Evolutionary conservation across 2,113 vertebrate species (phyloP).

Genomic region (Tyrannus savana): DNA sequence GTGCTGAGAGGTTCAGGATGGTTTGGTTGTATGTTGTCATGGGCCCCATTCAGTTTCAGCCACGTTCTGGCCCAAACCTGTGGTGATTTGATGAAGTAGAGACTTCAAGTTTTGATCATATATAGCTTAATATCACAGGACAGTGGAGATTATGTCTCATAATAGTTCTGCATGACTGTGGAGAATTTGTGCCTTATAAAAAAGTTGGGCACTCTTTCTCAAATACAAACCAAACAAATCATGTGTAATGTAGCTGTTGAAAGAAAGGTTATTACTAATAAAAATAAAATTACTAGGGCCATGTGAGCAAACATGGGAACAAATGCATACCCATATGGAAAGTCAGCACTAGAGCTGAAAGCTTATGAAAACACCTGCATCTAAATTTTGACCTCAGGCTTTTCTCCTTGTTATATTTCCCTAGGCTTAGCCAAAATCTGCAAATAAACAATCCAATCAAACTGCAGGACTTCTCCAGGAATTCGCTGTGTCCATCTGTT

Average conservation of each 20-base stretch:
- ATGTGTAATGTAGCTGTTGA: background rate
- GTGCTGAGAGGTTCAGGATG: background rate
- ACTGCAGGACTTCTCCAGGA: slow-evolving; percentile 59
- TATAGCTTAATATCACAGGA: background rate
- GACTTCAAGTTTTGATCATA: background rate
- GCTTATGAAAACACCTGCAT: slow-evolving; percentile 61
- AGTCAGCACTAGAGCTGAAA: background rate
- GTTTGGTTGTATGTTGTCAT: background rate
- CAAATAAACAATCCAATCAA: slow-evolving; percentile 55
- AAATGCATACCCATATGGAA: slow-evolving; percentile 45
- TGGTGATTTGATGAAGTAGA: background rate
- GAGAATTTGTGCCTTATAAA: background rate
- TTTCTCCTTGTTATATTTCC: slow-evolving; percentile 55
- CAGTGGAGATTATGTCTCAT: accelerated
- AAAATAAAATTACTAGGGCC: background rate
- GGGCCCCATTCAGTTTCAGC: background rate
- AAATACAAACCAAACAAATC: background rate
- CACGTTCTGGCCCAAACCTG: background rate
- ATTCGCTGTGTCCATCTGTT: slow-evolving; percentile 64
- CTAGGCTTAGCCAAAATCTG: slow-evolving; percentile 48
- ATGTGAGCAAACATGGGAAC: background rate
- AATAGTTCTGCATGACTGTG: background rate
- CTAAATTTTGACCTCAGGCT: slow-evolving; percentile 54
- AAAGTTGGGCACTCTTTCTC: background rate
- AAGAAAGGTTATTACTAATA: slow-evolving; percentile 29